phyloP scores from a whole-genome alignment of 2,113 vertebrate genomes.

The Eudyptes chrysolophus region DNA sequence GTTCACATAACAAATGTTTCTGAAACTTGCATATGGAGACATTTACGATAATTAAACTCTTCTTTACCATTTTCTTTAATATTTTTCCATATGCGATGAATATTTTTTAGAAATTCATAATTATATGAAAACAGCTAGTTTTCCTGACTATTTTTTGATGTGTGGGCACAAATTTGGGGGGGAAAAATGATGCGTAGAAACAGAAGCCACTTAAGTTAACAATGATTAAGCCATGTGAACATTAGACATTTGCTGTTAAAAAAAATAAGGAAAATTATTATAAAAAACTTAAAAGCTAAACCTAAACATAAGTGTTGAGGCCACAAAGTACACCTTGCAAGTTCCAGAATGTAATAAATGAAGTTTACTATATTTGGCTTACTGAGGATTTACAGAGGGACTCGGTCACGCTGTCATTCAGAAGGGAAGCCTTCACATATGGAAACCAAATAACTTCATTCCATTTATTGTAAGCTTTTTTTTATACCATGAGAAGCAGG shows the following conservation, averaged over 20 bases:
- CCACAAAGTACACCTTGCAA: not conserved
- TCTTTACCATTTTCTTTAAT: not conserved
- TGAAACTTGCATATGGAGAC: not conserved
- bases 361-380: not conserved
- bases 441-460: not conserved
- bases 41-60: not conserved
- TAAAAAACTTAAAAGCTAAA: not conserved
- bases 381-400: not conserved
- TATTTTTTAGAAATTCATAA: not conserved
- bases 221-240: not conserved
- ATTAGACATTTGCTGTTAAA: not conserved
- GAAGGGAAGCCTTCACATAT: not conserved
- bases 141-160: not conserved
- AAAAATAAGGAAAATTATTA: not conserved
- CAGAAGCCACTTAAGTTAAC: not conserved
- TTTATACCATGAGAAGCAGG: not conserved
- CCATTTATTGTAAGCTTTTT: not conserved
- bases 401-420: not conserved
- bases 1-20: not conserved
- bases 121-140: not conserved
- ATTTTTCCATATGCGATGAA: not conserved
- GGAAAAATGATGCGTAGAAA: not conserved
- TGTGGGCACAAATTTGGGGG: not conserved
- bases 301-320: not conserved
- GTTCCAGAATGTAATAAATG: not conserved